Percentiles rank a stretch among this genome's conserved stretches.
These are phyloP conservation scores for Bicyclus anynana DNA, from an alignment of 1,140 invertebrate genomes.

Conservation along the genomic window DNA sequence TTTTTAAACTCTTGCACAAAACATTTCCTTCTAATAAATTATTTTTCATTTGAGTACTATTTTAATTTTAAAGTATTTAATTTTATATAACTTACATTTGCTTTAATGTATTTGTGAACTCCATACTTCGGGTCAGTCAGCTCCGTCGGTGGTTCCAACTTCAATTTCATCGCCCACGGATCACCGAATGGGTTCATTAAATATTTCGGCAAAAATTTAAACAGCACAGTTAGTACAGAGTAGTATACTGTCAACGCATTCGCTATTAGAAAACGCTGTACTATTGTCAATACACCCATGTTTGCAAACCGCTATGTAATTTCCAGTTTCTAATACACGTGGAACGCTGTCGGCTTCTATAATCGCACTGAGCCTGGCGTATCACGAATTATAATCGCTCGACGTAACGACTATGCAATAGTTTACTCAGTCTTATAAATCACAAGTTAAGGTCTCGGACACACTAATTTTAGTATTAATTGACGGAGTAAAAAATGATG, in stretches of 20 bases:
- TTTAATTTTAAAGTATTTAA: neutral
- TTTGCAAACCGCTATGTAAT: neutral
- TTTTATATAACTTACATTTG: slow-evolving; percentile 59
- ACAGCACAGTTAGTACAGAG: slow-evolving; percentile 4
- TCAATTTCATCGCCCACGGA: slow-evolving; percentile 41
- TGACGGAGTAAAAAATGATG: too few species aligned
- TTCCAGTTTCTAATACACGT: neutral
- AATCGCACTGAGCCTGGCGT: neutral
- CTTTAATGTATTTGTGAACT: slow-evolving; percentile 65
- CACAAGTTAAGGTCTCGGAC: too few species aligned
- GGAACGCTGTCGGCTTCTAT: neutral
- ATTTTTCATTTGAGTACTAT: too few species aligned
- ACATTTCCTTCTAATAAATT: too few species aligned
- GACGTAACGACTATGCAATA: neutral
- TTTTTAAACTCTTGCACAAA: too few species aligned
- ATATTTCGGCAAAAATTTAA: slow-evolving; percentile 29
- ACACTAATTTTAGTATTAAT: too few species aligned
- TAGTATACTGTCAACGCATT: slow-evolving; percentile 43
- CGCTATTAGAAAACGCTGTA: slow-evolving; percentile 32
- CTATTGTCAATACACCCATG: slow-evolving; percentile 33
- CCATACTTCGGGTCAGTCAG: slow-evolving; percentile 66
- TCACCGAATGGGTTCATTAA: slow-evolving; percentile 51
- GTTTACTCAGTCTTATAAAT: too few species aligned
- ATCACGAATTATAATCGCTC: neutral
- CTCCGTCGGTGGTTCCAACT: slow-evolving; percentile 42